These are phyloP conservation scores for Antitype chi DNA, from an alignment of 2,888 invertebrate genomes.

Conservation along the genomic window DNA sequence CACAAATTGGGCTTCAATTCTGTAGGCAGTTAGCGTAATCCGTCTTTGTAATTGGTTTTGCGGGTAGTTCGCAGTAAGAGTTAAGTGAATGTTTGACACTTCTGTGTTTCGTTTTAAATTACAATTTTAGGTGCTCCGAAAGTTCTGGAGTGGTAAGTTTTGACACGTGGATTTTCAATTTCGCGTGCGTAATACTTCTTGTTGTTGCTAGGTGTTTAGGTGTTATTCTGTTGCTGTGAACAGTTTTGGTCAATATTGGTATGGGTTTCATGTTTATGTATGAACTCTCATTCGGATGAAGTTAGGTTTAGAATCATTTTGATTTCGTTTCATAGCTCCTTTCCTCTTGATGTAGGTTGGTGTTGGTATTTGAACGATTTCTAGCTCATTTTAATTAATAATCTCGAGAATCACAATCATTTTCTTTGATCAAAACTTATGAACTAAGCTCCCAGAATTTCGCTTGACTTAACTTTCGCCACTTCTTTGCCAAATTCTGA, in stretches of 20 bases:
- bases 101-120: conserved; percentile 60
- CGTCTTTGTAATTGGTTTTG: conserved; percentile 87
- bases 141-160: conserved; percentile 50
- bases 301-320: neutral
- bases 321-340: neutral
- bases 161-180: conserved; percentile 55
- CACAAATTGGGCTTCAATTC: conserved; percentile 85
- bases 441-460: conserved; percentile 30
- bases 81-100: conserved; percentile 73
- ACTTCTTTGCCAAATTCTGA: conserved; percentile 27
- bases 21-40: conserved; percentile 83
- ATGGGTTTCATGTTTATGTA: neutral
- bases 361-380: neutral
- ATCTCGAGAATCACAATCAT: conserved; percentile 16
- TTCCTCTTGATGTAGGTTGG: neutral
- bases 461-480: conserved; percentile 35
- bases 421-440: conserved; percentile 34
- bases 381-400: conserved; percentile 6
- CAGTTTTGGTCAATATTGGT: neutral
- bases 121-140: conserved; percentile 52
- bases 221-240: neutral
- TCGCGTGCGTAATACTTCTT: conserved; percentile 30
- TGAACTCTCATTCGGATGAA: neutral
- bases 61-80: conserved; percentile 69
- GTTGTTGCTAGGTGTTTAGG: conserved; percentile 21